These are phyloP conservation scores for Oryzias melastigma DNA, from an alignment of 2,113 vertebrate species.

Conservation along the genomic window DNA sequence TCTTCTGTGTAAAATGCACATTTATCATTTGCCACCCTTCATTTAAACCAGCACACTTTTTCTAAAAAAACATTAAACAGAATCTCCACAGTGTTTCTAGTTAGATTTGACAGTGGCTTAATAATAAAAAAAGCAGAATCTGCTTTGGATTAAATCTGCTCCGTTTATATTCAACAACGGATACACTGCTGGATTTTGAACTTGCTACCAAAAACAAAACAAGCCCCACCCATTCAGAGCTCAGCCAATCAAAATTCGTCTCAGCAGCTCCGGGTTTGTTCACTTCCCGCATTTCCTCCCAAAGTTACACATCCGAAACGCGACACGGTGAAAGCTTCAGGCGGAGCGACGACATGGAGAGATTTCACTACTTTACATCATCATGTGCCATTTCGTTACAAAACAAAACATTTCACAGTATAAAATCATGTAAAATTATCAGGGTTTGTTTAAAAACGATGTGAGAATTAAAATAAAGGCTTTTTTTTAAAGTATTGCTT, in stretches of 20 bases:
- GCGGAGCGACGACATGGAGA: slow-evolving; percentile 49
- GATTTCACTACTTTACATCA: slow-evolving; percentile 46
- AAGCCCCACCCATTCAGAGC: slow-evolving; percentile 27
- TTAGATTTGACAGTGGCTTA: slow-evolving; percentile 17
- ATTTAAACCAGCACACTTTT: slow-evolving; percentile 9
- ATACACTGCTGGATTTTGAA: no score
- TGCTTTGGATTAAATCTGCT: no score
- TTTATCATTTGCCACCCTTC: not conserved
- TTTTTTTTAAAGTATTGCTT: slow-evolving; percentile 72
- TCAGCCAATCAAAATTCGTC: no score
- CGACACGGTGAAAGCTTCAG: slow-evolving; percentile 27
- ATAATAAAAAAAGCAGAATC: no score
- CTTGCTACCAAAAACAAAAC: slow-evolving; percentile 6
- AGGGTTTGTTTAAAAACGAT: slow-evolving; percentile 65
- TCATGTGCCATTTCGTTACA: slow-evolving; percentile 65
- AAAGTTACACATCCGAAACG: slow-evolving; percentile 12
- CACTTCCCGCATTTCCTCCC: not conserved
- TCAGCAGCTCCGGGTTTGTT: not conserved
- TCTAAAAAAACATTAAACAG: no score
- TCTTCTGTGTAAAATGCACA: slow-evolving; percentile 35
- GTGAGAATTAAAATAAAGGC: slow-evolving; percentile 64
- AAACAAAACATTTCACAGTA: slow-evolving; percentile 73
- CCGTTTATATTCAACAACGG: no score
- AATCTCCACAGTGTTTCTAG: slow-evolving; percentile 31
- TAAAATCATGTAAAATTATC: slow-evolving; percentile 76